Evolutionary conservation across 2,888 invertebrate species (phyloP).

Genomic region (Seira ritae): DNA sequence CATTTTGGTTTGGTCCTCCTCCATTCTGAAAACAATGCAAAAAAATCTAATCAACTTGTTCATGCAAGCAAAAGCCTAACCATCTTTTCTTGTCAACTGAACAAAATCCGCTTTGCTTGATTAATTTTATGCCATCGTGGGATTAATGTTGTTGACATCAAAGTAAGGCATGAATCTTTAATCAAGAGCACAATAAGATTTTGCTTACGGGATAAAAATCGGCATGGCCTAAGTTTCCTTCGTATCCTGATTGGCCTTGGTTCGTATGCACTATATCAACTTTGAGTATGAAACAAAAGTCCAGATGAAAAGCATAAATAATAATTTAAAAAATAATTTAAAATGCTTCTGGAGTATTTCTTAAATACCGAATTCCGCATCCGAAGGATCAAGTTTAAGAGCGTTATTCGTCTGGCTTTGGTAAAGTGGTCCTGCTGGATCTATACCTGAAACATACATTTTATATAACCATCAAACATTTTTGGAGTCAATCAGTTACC

Average conservation of each 20-base stretch:
- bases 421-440: conserved; percentile 60
- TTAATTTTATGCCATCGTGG: not conserved
- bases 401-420: conserved; percentile 47
- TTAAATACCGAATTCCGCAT: no score
- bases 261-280: conserved; percentile 66
- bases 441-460: conserved; percentile 33
- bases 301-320: not conserved
- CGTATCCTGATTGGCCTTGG: conserved; percentile 64
- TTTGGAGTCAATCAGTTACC: no score
- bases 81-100: no score
- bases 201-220: conserved; percentile 60
- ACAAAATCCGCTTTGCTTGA: no score
- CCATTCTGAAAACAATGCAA: conserved; percentile 27
- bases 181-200: conserved; percentile 31
- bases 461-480: no score
- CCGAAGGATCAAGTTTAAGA: conserved; percentile 46
- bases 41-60: no score
- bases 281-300: no score
- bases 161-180: no score
- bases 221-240: conserved; percentile 59
- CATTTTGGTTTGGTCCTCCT: conserved; percentile 67
- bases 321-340: not conserved
- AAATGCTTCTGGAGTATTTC: not conserved
- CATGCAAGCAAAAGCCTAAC: no score
- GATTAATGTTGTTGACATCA: not conserved